Conservation (phyloP, 2,113 vertebrate species). For the Aspidoscelis tigris region DNA sequence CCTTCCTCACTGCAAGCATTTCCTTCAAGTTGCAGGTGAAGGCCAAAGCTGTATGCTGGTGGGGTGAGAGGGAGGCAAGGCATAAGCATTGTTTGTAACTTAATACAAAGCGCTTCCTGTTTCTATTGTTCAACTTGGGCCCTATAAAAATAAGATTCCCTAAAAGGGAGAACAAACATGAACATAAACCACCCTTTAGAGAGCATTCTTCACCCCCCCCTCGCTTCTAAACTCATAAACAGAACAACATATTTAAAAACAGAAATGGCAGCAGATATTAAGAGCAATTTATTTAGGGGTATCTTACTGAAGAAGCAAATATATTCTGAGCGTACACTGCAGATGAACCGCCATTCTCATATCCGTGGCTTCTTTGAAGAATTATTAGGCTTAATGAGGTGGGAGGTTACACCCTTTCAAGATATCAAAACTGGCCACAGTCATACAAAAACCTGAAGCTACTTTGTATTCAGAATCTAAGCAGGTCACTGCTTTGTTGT, state of each 20-base stretch:
- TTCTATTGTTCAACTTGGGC: constrained; percentile 38
- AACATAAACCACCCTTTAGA: background rate
- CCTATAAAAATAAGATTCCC: constrained; percentile 22
- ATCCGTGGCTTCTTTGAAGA: background rate
- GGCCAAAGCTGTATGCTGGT: constrained; percentile 27
- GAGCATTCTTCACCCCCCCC: background rate
- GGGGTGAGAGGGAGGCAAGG: constrained; percentile 30
- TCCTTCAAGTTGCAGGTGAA: constrained; percentile 58
- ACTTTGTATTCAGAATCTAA: background rate
- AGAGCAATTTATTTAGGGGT: background rate
- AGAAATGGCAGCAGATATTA: background rate
- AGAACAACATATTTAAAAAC: background rate
- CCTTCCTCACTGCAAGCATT: constrained; percentile 57
- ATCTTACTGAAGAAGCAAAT: too few relatives aligned
- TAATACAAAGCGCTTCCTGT: constrained; percentile 77
- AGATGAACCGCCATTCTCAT: background rate
- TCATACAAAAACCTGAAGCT: background rate
- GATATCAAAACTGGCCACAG: background rate
- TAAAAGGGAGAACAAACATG: background rate
- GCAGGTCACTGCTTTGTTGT: too few relatives aligned
- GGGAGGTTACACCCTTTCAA: background rate
- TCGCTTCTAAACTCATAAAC: constrained; percentile 10
- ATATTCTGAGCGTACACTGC: background rate
- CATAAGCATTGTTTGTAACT: constrained; percentile 67
- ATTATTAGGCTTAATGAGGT: background rate